A percentile compares a stretch with the other conserved stretches of the same genome.
These are phyloP conservation scores for Lumbricus terrestris DNA, from an alignment of 2,888 invertebrate species.

Conservation along the genomic window DNA sequence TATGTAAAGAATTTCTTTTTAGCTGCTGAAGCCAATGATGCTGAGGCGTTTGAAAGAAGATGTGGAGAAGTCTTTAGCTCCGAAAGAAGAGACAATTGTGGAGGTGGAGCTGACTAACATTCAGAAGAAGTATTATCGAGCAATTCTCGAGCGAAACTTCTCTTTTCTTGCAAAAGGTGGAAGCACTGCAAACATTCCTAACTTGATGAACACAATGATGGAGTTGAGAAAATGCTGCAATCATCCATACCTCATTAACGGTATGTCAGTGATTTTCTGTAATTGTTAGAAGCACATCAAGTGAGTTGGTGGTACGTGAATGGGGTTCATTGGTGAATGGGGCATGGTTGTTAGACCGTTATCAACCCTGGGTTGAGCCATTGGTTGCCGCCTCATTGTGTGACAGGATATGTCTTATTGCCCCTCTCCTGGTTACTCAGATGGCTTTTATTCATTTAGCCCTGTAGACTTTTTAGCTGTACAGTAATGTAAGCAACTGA, in stretches of 20 bases:
- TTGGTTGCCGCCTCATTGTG: neutral
- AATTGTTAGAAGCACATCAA: neutral
- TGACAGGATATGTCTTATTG: neutral
- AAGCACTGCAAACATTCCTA: conserved; percentile 79
- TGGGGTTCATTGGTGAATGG: neutral
- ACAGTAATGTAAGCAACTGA: neutral
- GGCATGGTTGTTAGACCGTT: neutral
- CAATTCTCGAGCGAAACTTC: conserved; percentile 96
- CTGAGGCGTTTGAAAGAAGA: conserved; percentile 94
- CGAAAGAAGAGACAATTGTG: conserved; percentile 98
- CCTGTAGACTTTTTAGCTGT: neutral
- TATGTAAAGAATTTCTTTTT: conserved; percentile 45
- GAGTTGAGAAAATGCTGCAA: conserved; percentile 98
- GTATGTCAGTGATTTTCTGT: conserved; percentile 56
- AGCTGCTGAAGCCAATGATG: conserved; percentile 98
- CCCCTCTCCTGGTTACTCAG: neutral
- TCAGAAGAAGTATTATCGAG: conserved; percentile 99
- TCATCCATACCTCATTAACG: conserved; percentile 95
- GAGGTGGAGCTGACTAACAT: conserved; percentile 99
- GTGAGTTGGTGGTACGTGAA: neutral
- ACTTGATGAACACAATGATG: conserved; percentile 99
- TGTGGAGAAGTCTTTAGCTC: conserved; percentile 95
- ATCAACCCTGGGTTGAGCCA: neutral
- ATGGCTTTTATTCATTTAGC: neutral
- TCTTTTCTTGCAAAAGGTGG: conserved; percentile 92